Base-by-base conservation (phyloP, 2,888 invertebrate species). In the Eilema depressum region DNA sequence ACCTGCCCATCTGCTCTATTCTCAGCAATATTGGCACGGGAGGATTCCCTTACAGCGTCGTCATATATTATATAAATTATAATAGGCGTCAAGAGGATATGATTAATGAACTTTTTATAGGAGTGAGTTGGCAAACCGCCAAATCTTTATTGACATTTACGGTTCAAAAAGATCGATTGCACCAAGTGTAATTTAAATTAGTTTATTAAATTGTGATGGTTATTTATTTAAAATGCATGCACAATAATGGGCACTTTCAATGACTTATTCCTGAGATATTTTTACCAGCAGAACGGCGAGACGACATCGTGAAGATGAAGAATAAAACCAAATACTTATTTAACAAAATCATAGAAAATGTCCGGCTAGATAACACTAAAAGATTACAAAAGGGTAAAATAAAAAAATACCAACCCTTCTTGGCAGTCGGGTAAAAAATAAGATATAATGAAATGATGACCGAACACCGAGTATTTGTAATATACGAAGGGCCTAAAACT, bases 81-180 rank as follows among this genome's bases (percentile, higher is more conserved):
- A 78, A 71, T 74, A 78, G 74, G 76, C 79, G 71, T 71, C 71
- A 77, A 75, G 66, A 26, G 67, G 76, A 66, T 71, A 86, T 90
- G 89, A 91, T 91, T 89, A 90, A 91, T 89, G 86, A 85, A 87
- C 80, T 88, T 90, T 90, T 89, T 88, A 88, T 88, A 83, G 83
- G 73, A 69, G 72, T 61, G 71, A 59, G 66, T 75, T 68, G 90
- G 90, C 88, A 75, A 66, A 75, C 79, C 77, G 90, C 90, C 90
- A 90, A 90, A 88, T 89, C 85, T 87, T 85, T 87, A 87, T 87
- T 88, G 88, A 87, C 87, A 87, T 88, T 86, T 89, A 84, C 85
- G 83, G 78, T 85, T 86, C 85, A 81, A 84, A 87, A 85, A 74
- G 81, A 74, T 77, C 77, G 78, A 77, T 84, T 82, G 80, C 66